Percentiles rank a stretch among this genome's conserved stretches.
These are phyloP conservation scores for Mobula hypostoma DNA, from an alignment of 2,113 vertebrate genomes.

Conservation along the genomic window DNA sequence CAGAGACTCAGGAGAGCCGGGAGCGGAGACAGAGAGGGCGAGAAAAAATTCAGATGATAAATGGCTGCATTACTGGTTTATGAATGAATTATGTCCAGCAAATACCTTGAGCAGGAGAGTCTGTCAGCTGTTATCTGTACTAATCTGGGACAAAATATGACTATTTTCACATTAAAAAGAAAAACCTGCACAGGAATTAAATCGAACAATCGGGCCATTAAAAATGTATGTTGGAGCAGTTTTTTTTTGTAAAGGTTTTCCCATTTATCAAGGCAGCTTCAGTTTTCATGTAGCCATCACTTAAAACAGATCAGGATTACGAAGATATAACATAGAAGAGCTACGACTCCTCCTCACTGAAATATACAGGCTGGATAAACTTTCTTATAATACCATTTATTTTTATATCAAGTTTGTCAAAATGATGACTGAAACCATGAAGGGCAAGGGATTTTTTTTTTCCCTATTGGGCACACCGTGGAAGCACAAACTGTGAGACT, in stretches of 20 bases:
- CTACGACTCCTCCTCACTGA: not conserved
- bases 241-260: conserved; percentile 59
- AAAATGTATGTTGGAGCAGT: conserved; percentile 65
- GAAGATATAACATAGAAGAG: conserved; percentile 52
- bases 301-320: conserved; percentile 58
- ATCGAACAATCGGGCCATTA: conserved; percentile 80
- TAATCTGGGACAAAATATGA: conserved; percentile 94
- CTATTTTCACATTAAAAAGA: conserved; percentile 74
- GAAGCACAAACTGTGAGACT: not conserved
- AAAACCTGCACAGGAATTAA: conserved; percentile 74
- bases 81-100: conserved; percentile 95
- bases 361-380: not conserved
- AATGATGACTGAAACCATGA: not conserved
- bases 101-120: conserved; percentile 88
- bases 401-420: conserved; percentile 29
- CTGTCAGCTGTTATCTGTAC: conserved; percentile 78
- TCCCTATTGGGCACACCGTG: not conserved
- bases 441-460: not conserved
- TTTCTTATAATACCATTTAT: conserved; percentile 11
- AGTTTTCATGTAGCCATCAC: conserved; percentile 52
- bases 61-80: conserved; percentile 85
- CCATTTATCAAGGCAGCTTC: conserved; percentile 69
- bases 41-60: conserved; percentile 70
- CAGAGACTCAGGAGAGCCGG: conserved; percentile 69
- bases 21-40: conserved; percentile 59